Evolutionary conservation across 2,113 vertebrate species (phyloP).

Genomic region (Chaetorhynchus papuensis): DNA sequence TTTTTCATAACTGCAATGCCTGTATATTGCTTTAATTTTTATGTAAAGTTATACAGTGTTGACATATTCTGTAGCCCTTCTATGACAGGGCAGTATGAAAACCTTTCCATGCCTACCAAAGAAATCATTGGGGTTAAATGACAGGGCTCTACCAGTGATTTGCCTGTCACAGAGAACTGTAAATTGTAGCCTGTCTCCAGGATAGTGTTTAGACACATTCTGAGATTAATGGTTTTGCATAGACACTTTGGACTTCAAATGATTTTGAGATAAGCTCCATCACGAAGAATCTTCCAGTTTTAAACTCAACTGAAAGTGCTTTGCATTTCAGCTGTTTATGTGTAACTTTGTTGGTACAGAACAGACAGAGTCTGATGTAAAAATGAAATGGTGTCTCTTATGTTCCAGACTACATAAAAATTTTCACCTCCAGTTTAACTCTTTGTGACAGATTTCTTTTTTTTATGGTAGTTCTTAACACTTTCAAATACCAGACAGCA

Average conservation of each 20-base stretch:
- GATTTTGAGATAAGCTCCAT: constrained; percentile 65
- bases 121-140: constrained; percentile 73
- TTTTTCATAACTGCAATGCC: constrained; percentile 20
- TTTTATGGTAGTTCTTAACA: neutral
- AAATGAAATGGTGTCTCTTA: constrained; percentile 9
- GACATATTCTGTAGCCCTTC: constrained; percentile 63
- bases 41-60: constrained; percentile 60
- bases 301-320: constrained; percentile 28
- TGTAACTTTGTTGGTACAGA: neutral
- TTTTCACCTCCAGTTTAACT: neutral
- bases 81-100: constrained; percentile 54
- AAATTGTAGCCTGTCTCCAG: constrained; percentile 77
- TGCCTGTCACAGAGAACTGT: constrained; percentile 64
- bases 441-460: neutral
- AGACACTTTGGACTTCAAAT: constrained; percentile 69
- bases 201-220: constrained; percentile 73
- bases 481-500: constrained; percentile 16
- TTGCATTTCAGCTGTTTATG: neutral
- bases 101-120: constrained; percentile 39
- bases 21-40: constrained; percentile 42
- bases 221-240: constrained; percentile 80
- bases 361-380: neutral
- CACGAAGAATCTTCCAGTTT: constrained; percentile 56
- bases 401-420: neutral
- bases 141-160: constrained; percentile 63